Percentiles rank a stretch among this genome's conserved stretches.
phyloP scores from a whole-genome alignment of 2,888 invertebrate species.

The Mellilla xanthometata region DNA sequence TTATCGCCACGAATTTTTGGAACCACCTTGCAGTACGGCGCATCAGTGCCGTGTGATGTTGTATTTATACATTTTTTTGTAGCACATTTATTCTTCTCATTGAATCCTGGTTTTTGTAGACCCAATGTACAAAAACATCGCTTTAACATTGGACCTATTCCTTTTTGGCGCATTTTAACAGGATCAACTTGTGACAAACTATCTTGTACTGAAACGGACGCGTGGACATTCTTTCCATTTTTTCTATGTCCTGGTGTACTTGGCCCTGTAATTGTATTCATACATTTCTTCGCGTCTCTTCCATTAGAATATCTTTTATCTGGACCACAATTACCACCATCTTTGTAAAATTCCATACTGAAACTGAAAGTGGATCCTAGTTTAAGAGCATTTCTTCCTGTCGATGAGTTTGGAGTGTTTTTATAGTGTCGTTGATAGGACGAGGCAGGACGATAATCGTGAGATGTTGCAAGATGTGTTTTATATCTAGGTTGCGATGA shows the following conservation, averaged over 20 bases:
- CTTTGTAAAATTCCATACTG: slow-evolving; percentile 35
- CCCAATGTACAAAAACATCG: slow-evolving; percentile 44
- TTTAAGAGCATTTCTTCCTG: slow-evolving; percentile 12
- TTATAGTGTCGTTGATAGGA: neutral
- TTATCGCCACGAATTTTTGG: neutral
- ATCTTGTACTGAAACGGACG: neutral
- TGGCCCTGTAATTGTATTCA: neutral
- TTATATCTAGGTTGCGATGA: neutral
- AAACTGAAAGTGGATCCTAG: slow-evolving; percentile 36
- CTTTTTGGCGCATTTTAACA: neutral
- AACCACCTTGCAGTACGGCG: neutral
- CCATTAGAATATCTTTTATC: neutral
- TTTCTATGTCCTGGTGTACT: neutral
- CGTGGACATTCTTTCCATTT: neutral
- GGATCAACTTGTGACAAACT: neutral
- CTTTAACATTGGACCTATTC: slow-evolving; percentile 35
- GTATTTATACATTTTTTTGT: neutral
- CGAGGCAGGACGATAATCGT: neutral
- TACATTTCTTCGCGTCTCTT: neutral
- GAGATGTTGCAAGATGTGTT: neutral
- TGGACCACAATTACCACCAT: neutral
- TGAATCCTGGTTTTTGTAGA: slow-evolving; percentile 33
- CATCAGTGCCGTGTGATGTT: neutral
- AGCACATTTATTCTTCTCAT: neutral
- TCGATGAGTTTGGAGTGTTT: neutral